Evolutionary conservation across 2,888 invertebrate genomes (phyloP).

Genomic region (Synergus itoensis): DNA sequence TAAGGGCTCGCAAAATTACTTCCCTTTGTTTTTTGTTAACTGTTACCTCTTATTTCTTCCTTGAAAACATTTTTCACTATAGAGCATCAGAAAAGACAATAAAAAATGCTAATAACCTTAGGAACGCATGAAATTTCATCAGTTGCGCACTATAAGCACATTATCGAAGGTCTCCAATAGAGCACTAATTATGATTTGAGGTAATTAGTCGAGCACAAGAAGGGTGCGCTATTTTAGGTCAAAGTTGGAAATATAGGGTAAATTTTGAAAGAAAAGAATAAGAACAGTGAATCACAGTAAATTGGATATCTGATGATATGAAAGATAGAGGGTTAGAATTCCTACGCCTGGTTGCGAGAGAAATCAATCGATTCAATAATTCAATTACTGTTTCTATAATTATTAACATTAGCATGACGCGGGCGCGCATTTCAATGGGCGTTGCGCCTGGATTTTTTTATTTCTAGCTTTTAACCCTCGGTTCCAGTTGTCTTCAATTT

Average conservation of each 20-base stretch:
- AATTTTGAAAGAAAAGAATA: background rate
- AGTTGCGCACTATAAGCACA: background rate
- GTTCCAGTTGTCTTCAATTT: too few relatives aligned
- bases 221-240: background rate
- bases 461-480: too few relatives aligned
- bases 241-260: background rate
- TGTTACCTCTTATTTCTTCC: too few relatives aligned
- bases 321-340: background rate
- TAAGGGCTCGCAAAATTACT: too few relatives aligned
- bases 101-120: background rate
- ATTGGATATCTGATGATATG: background rate
- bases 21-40: too few relatives aligned
- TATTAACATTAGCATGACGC: background rate
- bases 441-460: too few relatives aligned
- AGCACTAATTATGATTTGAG: constrained; percentile 28
- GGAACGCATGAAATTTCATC: background rate
- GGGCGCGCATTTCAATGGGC: too few relatives aligned
- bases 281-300: background rate
- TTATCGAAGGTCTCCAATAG: constrained; percentile 8
- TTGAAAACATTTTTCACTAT: too few relatives aligned
- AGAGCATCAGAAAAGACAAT: background rate
- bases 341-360: background rate
- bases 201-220: constrained; percentile 20
- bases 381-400: background rate
- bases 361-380: background rate